A percentile compares a stretch with the other conserved stretches of the same genome.
phyloP scores from a whole-genome alignment of 2,113 vertebrate species.

The Oenanthe oenanthe region DNA sequence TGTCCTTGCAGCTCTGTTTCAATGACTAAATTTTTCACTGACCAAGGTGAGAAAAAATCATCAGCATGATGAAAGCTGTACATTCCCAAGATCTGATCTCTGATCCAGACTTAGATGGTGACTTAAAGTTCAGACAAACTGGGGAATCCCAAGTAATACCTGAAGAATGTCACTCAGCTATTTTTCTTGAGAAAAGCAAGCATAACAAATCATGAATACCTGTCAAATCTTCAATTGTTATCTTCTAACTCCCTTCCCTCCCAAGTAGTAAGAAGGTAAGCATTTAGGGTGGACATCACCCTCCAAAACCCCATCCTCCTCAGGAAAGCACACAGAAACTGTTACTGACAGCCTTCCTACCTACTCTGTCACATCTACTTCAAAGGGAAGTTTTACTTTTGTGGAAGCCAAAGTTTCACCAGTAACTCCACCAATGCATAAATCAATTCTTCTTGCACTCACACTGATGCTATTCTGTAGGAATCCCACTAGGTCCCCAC shows the following conservation, averaged over 20 bases:
- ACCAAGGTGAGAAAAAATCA: background rate
- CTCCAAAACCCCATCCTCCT: background rate
- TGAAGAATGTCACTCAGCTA: background rate
- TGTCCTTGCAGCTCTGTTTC: background rate
- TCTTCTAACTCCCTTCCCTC: background rate
- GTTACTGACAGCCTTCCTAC: background rate
- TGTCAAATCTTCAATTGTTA: background rate
- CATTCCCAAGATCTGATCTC: background rate
- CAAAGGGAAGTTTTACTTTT: background rate
- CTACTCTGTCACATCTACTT: background rate
- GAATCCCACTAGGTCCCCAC: background rate
- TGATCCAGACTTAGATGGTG: background rate
- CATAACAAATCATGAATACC: fast-evolving
- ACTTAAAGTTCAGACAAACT: background rate
- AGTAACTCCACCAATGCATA: background rate
- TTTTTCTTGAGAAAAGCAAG: background rate
- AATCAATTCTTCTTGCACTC: background rate
- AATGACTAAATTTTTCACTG: background rate
- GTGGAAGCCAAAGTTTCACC: background rate
- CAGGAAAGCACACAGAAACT: background rate
- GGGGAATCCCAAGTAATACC: background rate
- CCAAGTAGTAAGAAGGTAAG: background rate
- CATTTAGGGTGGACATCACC: background rate
- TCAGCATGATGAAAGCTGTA: background rate
- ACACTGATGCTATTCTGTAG: background rate